Conservation (phyloP, 2,113 vertebrate species). For the Opisthocomus hoazin region DNA sequence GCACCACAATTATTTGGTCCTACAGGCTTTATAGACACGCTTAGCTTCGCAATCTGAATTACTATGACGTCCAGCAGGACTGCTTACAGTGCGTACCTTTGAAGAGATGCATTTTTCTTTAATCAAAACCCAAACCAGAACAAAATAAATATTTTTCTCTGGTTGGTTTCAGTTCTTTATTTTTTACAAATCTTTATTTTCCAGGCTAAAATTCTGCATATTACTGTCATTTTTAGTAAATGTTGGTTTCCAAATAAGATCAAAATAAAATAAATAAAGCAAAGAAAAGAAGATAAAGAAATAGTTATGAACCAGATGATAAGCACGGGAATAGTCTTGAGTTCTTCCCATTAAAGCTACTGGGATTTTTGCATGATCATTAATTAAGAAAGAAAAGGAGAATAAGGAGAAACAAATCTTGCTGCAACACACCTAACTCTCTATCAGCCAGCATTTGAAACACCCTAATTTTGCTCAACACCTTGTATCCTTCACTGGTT, state of each 20-base stretch:
- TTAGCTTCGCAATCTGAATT: background rate
- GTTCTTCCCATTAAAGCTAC: background rate
- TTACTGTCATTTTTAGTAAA: background rate
- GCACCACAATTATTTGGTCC: background rate
- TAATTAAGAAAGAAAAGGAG: background rate
- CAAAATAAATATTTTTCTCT: background rate
- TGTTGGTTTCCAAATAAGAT: background rate
- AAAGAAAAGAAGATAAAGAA: too few species aligned
- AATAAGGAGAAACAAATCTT: background rate
- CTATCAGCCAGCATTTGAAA: background rate
- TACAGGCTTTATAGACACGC: background rate
- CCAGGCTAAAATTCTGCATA: background rate
- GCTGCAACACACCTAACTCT: background rate
- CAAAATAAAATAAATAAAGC: too few species aligned
- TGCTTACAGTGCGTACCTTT: background rate
- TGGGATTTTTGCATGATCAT: background rate
- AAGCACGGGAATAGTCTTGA: background rate
- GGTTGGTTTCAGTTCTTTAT: background rate
- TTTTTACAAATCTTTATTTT: background rate
- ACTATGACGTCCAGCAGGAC: background rate
- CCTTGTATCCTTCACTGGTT: background rate
- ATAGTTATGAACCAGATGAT: background rate
- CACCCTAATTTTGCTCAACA: background rate
- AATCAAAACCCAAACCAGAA: background rate
- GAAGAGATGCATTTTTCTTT: background rate